Percentiles rank a stretch among this genome's conserved stretches.
Conservation (phyloP, 2,113 vertebrate species). For the Galemys pyrenaicus region DNA sequence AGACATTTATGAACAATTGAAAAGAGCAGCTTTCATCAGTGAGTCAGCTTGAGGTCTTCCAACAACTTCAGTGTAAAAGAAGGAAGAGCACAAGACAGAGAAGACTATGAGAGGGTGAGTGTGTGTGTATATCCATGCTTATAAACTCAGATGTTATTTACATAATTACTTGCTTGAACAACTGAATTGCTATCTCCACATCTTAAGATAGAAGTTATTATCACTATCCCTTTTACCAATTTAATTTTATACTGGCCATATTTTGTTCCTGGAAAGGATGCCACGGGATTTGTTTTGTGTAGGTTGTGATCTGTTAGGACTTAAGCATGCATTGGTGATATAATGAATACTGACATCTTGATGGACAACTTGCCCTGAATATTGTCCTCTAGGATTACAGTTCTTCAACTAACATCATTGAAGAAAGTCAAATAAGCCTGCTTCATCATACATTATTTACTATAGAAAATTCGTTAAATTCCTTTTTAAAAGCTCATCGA, state of each 20-base stretch:
- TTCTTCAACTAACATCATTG: slow-evolving; percentile 3
- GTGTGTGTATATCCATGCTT: neutral
- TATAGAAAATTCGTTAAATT: slow-evolving; percentile 43
- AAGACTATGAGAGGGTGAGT: neutral
- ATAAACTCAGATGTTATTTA: neutral
- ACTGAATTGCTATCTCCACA: neutral
- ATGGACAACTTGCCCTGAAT: neutral
- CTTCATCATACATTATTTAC: slow-evolving; percentile 37
- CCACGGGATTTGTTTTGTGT: neutral
- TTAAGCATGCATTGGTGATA: neutral
- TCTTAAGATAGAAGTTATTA: neutral
- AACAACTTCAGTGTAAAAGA: neutral
- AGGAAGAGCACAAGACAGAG: neutral
- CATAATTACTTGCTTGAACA: neutral
- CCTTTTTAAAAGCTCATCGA: slow-evolving; percentile 19
- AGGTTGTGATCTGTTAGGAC: neutral
- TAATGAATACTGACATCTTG: neutral
- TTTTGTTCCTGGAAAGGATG: neutral
- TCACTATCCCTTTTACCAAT: neutral
- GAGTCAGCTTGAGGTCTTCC: neutral
- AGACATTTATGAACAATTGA: slow-evolving; percentile 5
- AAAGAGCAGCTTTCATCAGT: neutral
- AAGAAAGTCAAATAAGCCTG: slow-evolving; percentile 12
- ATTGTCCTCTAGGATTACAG: slow-evolving; percentile 19
- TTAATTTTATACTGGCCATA: slow-evolving; percentile 35